Base-by-base conservation (phyloP, 1,140 invertebrate genomes). In the Drosophila ercepeae region DNA sequence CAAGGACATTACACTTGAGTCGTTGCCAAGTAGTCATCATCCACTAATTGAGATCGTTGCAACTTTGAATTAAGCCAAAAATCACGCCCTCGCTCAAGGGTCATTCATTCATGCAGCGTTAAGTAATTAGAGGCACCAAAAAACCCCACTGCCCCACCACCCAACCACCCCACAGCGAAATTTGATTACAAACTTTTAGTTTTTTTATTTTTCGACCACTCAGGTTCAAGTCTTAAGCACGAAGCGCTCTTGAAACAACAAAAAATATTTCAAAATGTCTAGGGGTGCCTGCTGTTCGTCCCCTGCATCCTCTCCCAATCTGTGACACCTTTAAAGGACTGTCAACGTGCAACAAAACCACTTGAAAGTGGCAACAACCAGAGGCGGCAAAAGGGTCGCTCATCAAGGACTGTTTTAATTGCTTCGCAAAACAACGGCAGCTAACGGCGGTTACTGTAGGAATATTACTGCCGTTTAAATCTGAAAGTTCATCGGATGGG, bases 71-170 rank as follows among this genome's bases (percentile, higher is more conserved):
- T 73, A 83, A 77, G 69, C 46, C 32, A 74, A 83, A 68, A 82
- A 83, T 63, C 78, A 82, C 78, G 78, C 79, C 59, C 44, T 16
- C 46, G 44, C 50, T 76, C 41, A 51, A 77, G 59, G 49, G 59
- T 55, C 65, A 51, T 70, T 69, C 64, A 69, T 63, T 39, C 36
- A 54, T 50, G 39, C 58, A 65, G 49, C 49, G 21, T 54, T 49
- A 83, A 83, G 70, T 83, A 84, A 83, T 78, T 84, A 83, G 59
- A 75, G 63, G 39, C 76, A 48, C 36, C 61, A 55, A 83, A 55
- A 75, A 59, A 27, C 76, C 48, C 36, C 61, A 55, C 46, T 42
- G 16, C 8, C 32, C 45, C 39, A 7, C 13, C 7, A 13, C 19
- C 44, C 44, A 2, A n/a, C 13, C 13, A 27, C 48, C 78, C 68